phyloP scores from a whole-genome alignment of 2,113 vertebrate species.

The Dinomys branickii region DNA sequence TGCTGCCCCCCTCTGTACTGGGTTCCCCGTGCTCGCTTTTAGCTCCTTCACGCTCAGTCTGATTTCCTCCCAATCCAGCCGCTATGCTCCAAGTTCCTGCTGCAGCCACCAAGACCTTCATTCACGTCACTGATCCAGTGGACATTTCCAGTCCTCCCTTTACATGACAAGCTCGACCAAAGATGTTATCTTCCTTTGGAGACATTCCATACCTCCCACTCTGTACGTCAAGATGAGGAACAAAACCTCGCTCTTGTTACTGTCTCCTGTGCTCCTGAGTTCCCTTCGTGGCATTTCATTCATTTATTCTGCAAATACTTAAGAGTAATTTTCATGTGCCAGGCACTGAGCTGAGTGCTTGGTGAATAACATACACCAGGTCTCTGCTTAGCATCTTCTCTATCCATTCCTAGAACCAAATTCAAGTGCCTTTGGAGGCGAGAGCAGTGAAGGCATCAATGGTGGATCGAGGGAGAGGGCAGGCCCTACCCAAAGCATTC shows the following conservation, averaged over 20 bases:
- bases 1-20: not conserved
- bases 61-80: not conserved
- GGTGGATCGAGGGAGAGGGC: not conserved
- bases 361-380: conserved; percentile 3
- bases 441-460: not conserved
- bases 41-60: not conserved
- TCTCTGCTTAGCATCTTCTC: not conserved
- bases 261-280: not conserved
- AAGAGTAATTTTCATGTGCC: not conserved
- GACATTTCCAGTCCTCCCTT: not conserved
- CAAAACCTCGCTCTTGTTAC: not conserved
- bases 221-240: not conserved
- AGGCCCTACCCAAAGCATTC: not conserved
- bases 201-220: not conserved
- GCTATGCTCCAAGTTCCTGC: not conserved
- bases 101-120: not conserved
- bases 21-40: not conserved
- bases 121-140: not conserved
- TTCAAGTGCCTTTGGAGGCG: not conserved
- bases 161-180: not conserved
- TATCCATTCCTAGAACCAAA: not conserved
- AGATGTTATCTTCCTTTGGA: not conserved
- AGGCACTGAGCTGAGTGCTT: not conserved
- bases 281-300: not conserved
- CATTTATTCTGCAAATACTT: not conserved